phyloP scores from a whole-genome alignment of 2,888 invertebrate species.

The Norana najaformis region DNA sequence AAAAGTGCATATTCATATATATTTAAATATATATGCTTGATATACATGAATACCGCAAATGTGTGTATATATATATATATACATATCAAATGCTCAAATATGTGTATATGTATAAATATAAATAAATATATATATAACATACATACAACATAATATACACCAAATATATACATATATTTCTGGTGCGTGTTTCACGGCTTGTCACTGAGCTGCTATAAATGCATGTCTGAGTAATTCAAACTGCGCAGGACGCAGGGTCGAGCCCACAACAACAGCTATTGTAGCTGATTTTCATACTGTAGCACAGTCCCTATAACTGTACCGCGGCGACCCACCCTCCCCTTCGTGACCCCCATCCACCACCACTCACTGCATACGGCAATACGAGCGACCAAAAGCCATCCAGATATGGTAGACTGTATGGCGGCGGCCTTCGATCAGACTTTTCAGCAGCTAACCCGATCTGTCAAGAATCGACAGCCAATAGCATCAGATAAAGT shows the following conservation, averaged over 20 bases:
- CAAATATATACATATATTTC: not conserved
- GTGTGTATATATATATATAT: no score
- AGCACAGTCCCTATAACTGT: not conserved
- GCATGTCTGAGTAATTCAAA: not conserved
- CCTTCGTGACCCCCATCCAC: not conserved
- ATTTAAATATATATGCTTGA: not conserved
- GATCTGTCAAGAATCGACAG: not conserved
- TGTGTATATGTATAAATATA: no score
- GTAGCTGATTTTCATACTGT: not conserved
- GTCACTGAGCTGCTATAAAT: not conserved
- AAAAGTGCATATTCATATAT: no score
- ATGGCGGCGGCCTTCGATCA: not conserved
- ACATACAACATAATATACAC: not conserved
- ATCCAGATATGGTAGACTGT: not conserved
- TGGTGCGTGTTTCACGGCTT: not conserved
- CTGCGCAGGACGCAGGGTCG: not conserved
- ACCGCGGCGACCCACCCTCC: conserved; percentile 1
- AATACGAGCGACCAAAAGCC: not conserved
- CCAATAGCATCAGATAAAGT: not conserved
- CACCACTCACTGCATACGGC: not conserved
- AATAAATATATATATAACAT: not conserved
- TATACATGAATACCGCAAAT: no score
- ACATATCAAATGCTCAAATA: no score
- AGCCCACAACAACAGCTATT: conserved; percentile 13
- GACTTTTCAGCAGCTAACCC: not conserved